A percentile compares a stretch with the other conserved stretches of the same genome.
phyloP scores from a whole-genome alignment of 92 coral and sea anemone species.

The Phymanthus crucifer region DNA sequence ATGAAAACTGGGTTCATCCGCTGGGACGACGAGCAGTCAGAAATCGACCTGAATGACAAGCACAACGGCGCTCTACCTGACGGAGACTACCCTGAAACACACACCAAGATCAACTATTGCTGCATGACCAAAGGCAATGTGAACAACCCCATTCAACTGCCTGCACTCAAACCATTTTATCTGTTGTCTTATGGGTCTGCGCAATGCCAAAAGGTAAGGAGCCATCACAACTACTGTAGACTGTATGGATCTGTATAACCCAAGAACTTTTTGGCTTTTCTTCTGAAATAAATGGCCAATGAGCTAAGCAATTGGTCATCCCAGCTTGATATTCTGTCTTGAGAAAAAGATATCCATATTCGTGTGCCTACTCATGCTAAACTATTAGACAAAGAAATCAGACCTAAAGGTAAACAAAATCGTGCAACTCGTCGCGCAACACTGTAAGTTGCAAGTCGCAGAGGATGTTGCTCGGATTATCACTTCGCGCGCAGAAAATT shows the following conservation, averaged over 20 bases:
- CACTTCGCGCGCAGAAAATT: no score
- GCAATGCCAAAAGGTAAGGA: constrained; percentile 84
- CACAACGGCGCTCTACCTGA: constrained; percentile 85
- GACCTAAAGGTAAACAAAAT: no score
- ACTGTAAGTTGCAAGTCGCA: no score
- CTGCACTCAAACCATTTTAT: constrained; percentile 91
- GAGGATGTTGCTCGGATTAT: no score
- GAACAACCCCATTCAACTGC: constrained; percentile 92
- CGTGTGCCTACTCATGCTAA: no score
- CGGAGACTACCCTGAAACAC: constrained; percentile 79
- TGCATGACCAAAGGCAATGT: constrained; percentile 94
- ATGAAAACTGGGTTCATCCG: constrained; percentile 92
- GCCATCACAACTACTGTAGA: background rate
- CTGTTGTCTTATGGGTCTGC: constrained; percentile 91
- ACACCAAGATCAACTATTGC: constrained; percentile 94
- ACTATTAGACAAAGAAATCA: no score
- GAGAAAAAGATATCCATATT: no score
- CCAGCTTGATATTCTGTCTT: no score
- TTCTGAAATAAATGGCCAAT: no score
- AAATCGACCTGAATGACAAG: constrained; percentile 76
- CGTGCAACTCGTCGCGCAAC: no score
- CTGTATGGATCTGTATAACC: background rate
- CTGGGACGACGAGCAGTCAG: constrained; percentile 98
- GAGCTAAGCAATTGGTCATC: no score
- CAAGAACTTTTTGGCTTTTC: no score